phyloP scores from a whole-genome alignment of 2,797 vertebrate genomes.

The Monodelphis domestica region DNA sequence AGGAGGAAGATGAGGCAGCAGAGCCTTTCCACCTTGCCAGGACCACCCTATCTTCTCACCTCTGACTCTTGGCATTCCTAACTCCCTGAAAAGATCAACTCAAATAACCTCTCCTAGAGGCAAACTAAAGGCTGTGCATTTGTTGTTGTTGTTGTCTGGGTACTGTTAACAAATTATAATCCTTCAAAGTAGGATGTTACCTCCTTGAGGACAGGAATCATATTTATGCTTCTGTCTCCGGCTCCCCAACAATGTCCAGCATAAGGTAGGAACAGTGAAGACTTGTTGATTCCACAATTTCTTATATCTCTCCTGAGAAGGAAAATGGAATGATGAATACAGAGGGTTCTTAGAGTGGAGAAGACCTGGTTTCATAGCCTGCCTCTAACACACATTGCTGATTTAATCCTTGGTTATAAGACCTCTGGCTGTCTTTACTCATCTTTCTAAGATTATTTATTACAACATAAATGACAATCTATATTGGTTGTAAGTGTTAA shows the following conservation, averaged over 20 bases:
- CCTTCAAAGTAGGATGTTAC: background rate
- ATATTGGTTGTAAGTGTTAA: too few species aligned
- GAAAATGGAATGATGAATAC: background rate
- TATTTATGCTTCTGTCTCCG: background rate
- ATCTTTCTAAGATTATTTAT: background rate
- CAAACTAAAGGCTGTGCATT: background rate
- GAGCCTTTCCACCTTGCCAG: background rate
- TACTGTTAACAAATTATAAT: background rate
- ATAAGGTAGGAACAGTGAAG: background rate
- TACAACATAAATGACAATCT: background rate
- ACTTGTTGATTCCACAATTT: background rate
- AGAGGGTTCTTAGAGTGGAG: background rate
- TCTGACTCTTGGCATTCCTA: background rate
- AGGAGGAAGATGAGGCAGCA: background rate
- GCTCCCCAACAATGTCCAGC: background rate
- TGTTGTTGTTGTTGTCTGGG: too few species aligned
- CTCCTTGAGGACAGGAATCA: background rate
- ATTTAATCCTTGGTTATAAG: background rate
- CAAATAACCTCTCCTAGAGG: background rate
- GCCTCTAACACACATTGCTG: background rate
- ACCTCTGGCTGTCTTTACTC: background rate
- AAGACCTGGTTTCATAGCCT: background rate
- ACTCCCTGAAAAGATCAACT: background rate
- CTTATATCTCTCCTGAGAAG: background rate
- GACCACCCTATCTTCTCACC: background rate